Percentiles rank a stretch among this genome's conserved stretches.
Conservation (phyloP, 1,140 invertebrate genomes). For the Drosophila baimaii region DNA sequence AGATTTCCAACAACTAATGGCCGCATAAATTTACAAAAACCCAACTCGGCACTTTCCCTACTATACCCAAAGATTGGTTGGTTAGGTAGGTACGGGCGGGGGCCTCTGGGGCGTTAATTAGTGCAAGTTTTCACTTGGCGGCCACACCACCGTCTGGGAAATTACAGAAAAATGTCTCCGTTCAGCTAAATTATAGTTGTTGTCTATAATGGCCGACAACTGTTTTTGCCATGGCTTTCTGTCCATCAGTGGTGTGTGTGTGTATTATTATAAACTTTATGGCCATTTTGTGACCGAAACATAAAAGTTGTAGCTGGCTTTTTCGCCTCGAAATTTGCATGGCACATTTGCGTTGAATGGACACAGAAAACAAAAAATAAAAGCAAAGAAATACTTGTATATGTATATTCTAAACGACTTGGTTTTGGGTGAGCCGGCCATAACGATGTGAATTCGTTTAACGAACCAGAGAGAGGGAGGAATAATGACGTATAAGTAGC, state of each 20-base stretch:
- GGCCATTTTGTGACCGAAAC: constrained; percentile 72
- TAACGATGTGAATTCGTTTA: constrained; percentile 31
- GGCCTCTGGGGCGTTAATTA: constrained; percentile 59
- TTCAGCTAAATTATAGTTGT: constrained; percentile 40
- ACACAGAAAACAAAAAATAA: constrained; percentile 10
- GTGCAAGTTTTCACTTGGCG: constrained; percentile 69
- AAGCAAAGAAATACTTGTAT: constrained; percentile 34
- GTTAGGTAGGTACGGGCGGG: background rate
- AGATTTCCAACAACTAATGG: constrained; percentile 66
- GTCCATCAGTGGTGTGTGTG: constrained; percentile 23
- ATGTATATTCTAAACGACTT: constrained; percentile 18
- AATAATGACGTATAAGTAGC: constrained; percentile 39
- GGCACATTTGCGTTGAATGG: constrained; percentile 45
- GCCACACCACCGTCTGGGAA: constrained; percentile 43
- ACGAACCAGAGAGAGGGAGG: constrained; percentile 1
- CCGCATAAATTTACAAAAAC: constrained; percentile 58
- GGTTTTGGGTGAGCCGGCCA: constrained; percentile 36
- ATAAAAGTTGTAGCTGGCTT: constrained; percentile 38
- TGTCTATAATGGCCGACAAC: constrained; percentile 53
- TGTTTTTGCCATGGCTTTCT: constrained; percentile 40
- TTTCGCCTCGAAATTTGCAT: constrained; percentile 47
- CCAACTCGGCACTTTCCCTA: constrained; percentile 57
- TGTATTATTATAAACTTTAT: constrained; percentile 76
- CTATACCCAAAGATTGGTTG: constrained; percentile 18
- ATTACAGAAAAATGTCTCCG: constrained; percentile 69